Evolutionary conservation across 1,140 invertebrate genomes (phyloP).

Genomic region (Plectus sambesii): DNA sequence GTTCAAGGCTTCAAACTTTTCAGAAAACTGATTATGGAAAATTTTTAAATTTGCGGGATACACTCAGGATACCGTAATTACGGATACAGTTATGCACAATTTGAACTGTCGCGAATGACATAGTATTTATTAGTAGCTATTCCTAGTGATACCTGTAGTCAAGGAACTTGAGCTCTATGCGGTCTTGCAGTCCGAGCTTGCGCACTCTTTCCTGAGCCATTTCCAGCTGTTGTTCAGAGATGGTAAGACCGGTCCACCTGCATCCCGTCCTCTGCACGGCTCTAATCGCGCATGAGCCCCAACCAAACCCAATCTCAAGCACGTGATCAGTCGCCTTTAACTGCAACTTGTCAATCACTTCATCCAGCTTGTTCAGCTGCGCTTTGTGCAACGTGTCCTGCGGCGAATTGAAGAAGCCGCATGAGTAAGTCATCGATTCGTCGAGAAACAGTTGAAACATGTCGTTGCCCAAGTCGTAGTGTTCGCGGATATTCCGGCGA

Average conservation of each 20-base stretch:
- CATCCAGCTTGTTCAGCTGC: conserved; percentile 40
- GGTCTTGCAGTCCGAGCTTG: conserved; percentile 18
- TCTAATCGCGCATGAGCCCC: conserved; percentile 32
- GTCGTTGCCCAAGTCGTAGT: conserved; percentile 34
- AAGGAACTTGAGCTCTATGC: conserved; percentile 25
- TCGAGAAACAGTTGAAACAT: conserved; percentile 35
- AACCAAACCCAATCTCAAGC: conserved; percentile 44
- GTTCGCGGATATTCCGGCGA: conserved; percentile 27
- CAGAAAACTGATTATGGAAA: too few species aligned
- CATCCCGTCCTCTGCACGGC: conserved; percentile 26
- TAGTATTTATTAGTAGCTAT: too few species aligned
- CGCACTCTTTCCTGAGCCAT: conserved; percentile 17
- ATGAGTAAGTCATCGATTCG: conserved; percentile 33
- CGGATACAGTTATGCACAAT: too few species aligned
- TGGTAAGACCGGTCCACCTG: conserved; percentile 30
- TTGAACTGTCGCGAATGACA: too few species aligned
- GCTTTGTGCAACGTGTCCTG: conserved; percentile 24
- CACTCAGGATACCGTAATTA: too few species aligned
- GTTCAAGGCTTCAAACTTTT: too few species aligned
- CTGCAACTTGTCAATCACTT: conserved; percentile 31
- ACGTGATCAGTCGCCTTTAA: conserved; percentile 35
- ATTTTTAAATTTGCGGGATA: too few species aligned
- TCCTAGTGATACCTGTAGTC: conserved; percentile 34
- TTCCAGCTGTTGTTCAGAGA: conserved; percentile 25
- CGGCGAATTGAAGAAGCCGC: conserved; percentile 21